phyloP scores from a whole-genome alignment of 1,140 invertebrate genomes.

The Diprion similis region DNA sequence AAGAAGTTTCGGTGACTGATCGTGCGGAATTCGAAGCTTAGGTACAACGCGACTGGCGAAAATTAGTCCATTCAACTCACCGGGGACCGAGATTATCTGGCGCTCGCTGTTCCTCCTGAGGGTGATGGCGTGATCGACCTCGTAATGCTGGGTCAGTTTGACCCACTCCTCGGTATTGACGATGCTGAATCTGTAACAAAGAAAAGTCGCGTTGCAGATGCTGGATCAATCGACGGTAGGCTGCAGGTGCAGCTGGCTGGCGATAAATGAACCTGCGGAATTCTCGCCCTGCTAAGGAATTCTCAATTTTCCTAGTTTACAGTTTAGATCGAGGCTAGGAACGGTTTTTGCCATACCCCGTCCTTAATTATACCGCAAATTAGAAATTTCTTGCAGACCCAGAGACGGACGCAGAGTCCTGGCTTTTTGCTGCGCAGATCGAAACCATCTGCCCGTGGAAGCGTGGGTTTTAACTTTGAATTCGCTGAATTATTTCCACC shows the following conservation, averaged over 20 bases:
- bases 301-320: conserved; percentile 25
- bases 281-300: conserved; percentile 16
- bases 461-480: conserved; percentile 1
- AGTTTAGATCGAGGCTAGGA: conserved; percentile 23
- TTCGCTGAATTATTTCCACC: conserved; percentile 7
- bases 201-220: not conserved
- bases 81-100: conserved; percentile 39
- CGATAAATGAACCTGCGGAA: not conserved
- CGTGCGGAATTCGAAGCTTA: no score
- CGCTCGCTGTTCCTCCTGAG: conserved; percentile 36
- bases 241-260: not conserved
- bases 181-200: conserved; percentile 45
- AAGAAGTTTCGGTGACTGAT: no score
- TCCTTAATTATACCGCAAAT: conserved; percentile 60
- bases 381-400: conserved; percentile 54
- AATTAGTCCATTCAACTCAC: conserved; percentile 36
- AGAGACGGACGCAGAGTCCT: not conserved
- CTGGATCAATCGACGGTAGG: conserved; percentile 9
- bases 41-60: no score
- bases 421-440: not conserved
- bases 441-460: conserved; percentile 4
- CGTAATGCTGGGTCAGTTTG: conserved; percentile 51
- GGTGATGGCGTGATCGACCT: conserved; percentile 45
- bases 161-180: conserved; percentile 51
- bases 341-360: conserved; percentile 47